These are phyloP conservation scores for Linnaemya tessellans DNA, from an alignment of 2,888 invertebrate species.

Conservation along the genomic window DNA sequence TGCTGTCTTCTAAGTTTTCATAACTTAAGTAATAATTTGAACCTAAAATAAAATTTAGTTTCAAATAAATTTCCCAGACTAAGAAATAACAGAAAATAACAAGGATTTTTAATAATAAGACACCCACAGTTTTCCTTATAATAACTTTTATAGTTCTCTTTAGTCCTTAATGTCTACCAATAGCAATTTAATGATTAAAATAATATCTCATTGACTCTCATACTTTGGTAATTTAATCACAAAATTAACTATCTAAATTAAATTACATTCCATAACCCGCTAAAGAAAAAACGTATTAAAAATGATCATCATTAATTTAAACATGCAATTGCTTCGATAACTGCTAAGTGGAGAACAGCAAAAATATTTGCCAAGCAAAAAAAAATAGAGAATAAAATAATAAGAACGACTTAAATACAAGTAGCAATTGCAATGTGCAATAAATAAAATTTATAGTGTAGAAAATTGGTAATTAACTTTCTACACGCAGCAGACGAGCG, in stretches of 20 bases:
- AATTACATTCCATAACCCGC: constrained; percentile 43
- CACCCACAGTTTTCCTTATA: background rate
- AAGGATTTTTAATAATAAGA: background rate
- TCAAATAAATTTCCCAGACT: no score
- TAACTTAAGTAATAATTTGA: no score
- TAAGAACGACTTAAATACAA: constrained; percentile 21
- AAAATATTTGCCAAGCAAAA: constrained; percentile 12
- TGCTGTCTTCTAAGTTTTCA: no score
- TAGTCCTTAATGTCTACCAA: background rate
- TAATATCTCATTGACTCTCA: background rate
- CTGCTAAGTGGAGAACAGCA: constrained; percentile 19
- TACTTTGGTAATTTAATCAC: constrained; percentile 1
- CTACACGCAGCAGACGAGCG: constrained; percentile 68
- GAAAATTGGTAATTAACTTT: constrained; percentile 79
- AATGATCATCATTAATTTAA: constrained; percentile 62
- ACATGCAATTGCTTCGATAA: constrained; percentile 67
- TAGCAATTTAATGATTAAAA: no score
- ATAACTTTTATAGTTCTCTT: background rate
- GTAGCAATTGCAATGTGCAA: constrained; percentile 74
- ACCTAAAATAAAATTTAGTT: no score
- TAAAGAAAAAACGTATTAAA: constrained; percentile 11
- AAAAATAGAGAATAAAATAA: constrained; percentile 1
- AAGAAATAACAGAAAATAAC: no score
- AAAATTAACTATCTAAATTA: constrained; percentile 33
- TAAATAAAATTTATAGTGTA: constrained; percentile 79